Base-by-base conservation (phyloP, 2,113 vertebrate genomes). In the Grantiella picta region DNA sequence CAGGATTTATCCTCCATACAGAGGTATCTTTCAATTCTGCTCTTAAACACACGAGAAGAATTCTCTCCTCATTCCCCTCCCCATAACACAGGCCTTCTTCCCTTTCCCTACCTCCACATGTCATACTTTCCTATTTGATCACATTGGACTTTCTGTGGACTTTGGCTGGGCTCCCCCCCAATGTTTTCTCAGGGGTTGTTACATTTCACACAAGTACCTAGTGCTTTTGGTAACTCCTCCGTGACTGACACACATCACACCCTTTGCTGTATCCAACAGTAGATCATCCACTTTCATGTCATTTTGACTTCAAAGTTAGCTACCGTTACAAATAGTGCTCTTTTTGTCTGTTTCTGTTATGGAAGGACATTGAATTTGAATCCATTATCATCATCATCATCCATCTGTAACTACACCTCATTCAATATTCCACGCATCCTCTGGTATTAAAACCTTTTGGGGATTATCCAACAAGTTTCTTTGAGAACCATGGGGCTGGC, bases 1-100 rank as follows among this genome's bases (percentile, higher is more conserved):
- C 42, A n/a, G 28, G 40, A 44, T 65, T 35, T 28, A 61, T 16
- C 31, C 40, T 21, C 5, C 2, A 1, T 10, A 15, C 35, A 60
- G 45, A 57, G 24, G 36, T 9, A 50, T 40, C 81, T 71, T 72
- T 69, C 54, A 69, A 8, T 25, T 65, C 54, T 53, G 57, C 70
- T 53, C 65, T 15, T 18, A 59, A 63, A 93, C 20, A 11, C 0
- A 2, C 0, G 0, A 45, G n/a, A 72, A 45, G 29, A 52, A 52
- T 49, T 54, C 27, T 28, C 17, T 66, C 53, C 31, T 69, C 54
- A 56, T 66, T 57, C 19, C 54, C 64, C 33, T 38, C 35, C 15
- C 52, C 20, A 9, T 23, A 31, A 42, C 11, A 33, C 8, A 59
- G 33, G 38, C 35, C 38, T 66, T 42, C 53, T 40, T 42, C 68